A percentile compares a stretch with the other conserved stretches of the same genome.
Evolutionary conservation across 2,797 vertebrate species (phyloP).

Genomic region (Spheniscus humboldti): DNA sequence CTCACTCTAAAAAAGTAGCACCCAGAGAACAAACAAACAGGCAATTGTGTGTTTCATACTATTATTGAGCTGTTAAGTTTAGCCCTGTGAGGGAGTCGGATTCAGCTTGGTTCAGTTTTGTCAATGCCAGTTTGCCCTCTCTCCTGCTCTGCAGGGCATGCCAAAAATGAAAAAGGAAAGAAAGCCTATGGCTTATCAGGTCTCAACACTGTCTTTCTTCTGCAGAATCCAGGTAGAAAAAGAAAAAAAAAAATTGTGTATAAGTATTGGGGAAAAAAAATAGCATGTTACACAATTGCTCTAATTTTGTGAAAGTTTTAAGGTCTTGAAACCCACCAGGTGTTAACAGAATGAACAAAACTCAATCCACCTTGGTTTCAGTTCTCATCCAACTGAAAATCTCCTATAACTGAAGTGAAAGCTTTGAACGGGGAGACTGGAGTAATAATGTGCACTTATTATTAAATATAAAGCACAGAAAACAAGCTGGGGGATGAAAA

Average conservation of each 20-base stretch:
- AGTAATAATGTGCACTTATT: neutral
- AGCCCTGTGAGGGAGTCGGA: neutral
- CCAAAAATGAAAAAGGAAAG: neutral
- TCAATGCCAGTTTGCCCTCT: neutral
- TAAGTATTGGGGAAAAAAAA: neutral
- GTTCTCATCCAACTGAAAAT: neutral
- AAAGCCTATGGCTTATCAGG: neutral
- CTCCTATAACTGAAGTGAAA: neutral
- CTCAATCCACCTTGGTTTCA: neutral
- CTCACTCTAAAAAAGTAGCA: neutral
- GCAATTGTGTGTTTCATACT: neutral
- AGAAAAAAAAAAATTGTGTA: neutral
- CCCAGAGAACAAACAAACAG: constrained; percentile 29
- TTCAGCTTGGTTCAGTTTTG: constrained; percentile 1
- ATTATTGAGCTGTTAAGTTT: constrained; percentile 13
- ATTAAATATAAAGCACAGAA: constrained; percentile 1
- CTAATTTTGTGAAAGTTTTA: neutral
- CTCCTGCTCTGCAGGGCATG: neutral
- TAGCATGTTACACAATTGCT: neutral
- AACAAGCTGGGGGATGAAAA: constrained; percentile 17
- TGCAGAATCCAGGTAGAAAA: neutral
- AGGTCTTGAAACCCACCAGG: neutral
- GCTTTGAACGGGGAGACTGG: neutral
- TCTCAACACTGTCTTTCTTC: neutral
- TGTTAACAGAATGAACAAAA: neutral